Percentiles rank a stretch among this genome's conserved stretches.
Evolutionary conservation across 2,797 vertebrate genomes (phyloP).

Genomic region (Melopsittacus undulatus): DNA sequence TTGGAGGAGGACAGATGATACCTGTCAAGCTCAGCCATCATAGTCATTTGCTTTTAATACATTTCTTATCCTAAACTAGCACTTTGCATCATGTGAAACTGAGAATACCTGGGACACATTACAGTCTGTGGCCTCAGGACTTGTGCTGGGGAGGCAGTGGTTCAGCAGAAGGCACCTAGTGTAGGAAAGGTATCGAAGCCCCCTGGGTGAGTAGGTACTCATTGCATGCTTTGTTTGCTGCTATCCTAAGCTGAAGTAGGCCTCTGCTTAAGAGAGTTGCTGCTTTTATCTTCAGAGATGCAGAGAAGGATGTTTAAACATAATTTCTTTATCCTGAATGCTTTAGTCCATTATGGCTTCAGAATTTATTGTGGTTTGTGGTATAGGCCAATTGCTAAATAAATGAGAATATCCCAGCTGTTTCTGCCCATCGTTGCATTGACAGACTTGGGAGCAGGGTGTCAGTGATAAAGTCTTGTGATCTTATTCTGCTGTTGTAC

Average conservation of each 20-base stretch:
- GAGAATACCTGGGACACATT: background rate
- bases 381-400: background rate
- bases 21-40: background rate
- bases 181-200: background rate
- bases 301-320: background rate
- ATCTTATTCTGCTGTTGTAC: background rate
- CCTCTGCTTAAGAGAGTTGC: background rate
- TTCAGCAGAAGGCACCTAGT: background rate
- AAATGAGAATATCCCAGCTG: background rate
- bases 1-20: background rate
- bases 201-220: background rate
- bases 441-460: accelerated
- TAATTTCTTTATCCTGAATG: background rate
- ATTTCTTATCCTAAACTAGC: background rate
- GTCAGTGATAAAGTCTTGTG: background rate
- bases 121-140: background rate
- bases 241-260: background rate
- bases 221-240: background rate
- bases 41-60: background rate
- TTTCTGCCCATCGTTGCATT: background rate
- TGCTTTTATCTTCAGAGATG: background rate
- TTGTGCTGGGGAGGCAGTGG: background rate
- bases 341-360: background rate
- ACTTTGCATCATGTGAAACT: background rate
- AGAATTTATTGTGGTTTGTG: background rate